Percentiles rank a stretch among this genome's conserved stretches.
Conservation (phyloP, 2,113 vertebrate species). For the Muntiacus muntjak region DNA sequence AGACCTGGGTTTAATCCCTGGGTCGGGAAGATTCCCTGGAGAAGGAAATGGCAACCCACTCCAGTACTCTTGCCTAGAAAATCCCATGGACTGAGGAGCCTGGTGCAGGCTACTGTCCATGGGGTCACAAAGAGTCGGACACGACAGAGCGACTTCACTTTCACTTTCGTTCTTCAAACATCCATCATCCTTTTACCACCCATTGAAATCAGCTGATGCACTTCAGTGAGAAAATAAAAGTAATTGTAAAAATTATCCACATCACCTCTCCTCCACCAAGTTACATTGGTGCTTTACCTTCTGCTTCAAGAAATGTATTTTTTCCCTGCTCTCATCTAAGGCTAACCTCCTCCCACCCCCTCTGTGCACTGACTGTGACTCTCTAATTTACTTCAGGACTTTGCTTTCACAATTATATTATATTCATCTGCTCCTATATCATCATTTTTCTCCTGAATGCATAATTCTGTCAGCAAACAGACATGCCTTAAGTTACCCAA, state of each 20-base stretch:
- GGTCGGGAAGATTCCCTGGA: too few species aligned
- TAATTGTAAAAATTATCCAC: neutral
- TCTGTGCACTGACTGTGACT: too few species aligned
- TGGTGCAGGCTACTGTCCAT: too few species aligned
- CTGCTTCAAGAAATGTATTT: neutral
- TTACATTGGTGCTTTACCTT: neutral
- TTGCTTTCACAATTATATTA: neutral
- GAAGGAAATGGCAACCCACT: too few species aligned
- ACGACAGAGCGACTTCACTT: too few species aligned
- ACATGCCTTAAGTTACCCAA: neutral
- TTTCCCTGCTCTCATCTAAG: neutral
- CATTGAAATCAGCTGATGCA: neutral
- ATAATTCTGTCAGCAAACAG: neutral
- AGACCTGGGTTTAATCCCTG: too few species aligned
- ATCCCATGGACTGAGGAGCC: too few species aligned
- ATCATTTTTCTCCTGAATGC: neutral
- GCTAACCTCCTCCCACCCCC: fast-evolving
- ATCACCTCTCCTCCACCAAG: neutral
- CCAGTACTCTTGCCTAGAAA: too few species aligned
- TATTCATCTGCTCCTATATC: neutral
- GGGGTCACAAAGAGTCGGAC: too few species aligned
- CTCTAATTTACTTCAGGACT: neutral
- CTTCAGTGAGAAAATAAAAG: neutral
- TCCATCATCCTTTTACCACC: neutral
- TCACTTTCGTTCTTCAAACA: neutral